Evolutionary conservation across 2,888 invertebrate species (phyloP), one percentile per base, ranked within the genome.

Genomic region (Chrysopilus asiliformis): DNA sequence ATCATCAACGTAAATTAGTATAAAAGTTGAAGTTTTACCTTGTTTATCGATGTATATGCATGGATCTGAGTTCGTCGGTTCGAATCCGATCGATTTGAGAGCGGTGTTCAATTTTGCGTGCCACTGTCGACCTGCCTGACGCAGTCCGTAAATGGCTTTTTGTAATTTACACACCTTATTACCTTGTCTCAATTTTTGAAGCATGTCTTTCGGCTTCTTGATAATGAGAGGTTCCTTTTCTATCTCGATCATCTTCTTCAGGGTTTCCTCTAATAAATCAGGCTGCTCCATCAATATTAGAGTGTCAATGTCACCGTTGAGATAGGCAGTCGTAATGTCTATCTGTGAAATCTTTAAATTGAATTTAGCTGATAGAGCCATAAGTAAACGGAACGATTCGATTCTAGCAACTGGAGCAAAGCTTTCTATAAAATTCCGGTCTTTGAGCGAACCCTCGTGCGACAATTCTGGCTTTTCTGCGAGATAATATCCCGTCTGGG

Each of bases 391-490:
- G 38, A 46, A 42, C 9, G 45, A 47, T n/a, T 42, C 40, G n/a
- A 44, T 39, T 44, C 46, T 47, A 6, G 42, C 46, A 4, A 50
- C n/a, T n/a, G n/a, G n/a, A n/a, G n/a, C n/a, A n/a, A n/a, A n/a
- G n/a, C n/a, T n/a, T n/a, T n/a, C n/a, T 49, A 43, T 53, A 50
- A 18, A 47, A 41, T 10, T 51, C 52, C 16, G 45, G 49, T 34
- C 46, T 42, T 36, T 55, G 53, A 3, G 43, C 45, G 36, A 47
- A 55, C 13, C 53, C 54, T 36, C 49, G 47, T 13, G 52, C 51
- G 4, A 53, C 53, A 16, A 55, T 35, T 24, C 53, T 34, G 2
- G 53, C 52, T 36, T 55, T 56, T 24, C 47, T 43, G 16, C 45
- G 43, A 7, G 41, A 41, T 3, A 49, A 27, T 22, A 41, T 41